Conservation (phyloP, 2,113 vertebrate genomes). For the Pteropus alecto region DNA sequence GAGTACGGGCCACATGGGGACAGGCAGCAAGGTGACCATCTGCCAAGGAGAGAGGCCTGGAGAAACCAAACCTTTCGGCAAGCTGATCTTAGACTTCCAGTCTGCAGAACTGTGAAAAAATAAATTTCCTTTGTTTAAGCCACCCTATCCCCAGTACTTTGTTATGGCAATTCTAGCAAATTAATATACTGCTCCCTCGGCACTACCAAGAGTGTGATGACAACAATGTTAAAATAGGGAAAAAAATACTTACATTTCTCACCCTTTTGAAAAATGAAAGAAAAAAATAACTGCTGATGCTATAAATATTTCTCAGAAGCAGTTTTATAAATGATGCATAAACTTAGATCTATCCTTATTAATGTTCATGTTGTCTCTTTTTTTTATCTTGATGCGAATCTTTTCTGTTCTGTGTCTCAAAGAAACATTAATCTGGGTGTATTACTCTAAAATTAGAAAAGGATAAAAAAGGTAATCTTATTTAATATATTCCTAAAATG, state of each 20-base stretch:
- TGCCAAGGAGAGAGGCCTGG: not conserved
- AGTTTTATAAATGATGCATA: slow-evolving; percentile 69
- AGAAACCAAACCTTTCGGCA: not conserved
- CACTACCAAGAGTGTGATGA: slow-evolving; percentile 39
- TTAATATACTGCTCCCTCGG: not conserved
- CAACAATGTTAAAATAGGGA: not conserved
- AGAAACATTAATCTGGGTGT: slow-evolving; percentile 70
- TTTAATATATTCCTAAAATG: slow-evolving; percentile 70
- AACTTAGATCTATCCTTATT: slow-evolving; percentile 64
- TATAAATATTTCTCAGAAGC: slow-evolving; percentile 50
- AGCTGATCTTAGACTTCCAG: not conserved
- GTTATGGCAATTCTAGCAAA: not conserved
- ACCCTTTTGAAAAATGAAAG: slow-evolving; percentile 63
- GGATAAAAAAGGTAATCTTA: slow-evolving; percentile 55
- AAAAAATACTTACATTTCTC: slow-evolving; percentile 46
- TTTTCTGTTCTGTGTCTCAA: slow-evolving; percentile 55
- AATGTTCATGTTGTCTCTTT: not conserved
- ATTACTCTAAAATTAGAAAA: slow-evolving; percentile 68
- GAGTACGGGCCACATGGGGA: not conserved
- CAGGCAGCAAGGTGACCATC: rapidly evolving
- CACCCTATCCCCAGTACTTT: not conserved
- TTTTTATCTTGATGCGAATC: slow-evolving; percentile 28
- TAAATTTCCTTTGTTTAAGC: not conserved
- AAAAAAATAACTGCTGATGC: slow-evolving; percentile 41
- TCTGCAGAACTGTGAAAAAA: not conserved